Base-by-base conservation (phyloP, 2,888 invertebrate species). In the Athrips mouffetella region DNA sequence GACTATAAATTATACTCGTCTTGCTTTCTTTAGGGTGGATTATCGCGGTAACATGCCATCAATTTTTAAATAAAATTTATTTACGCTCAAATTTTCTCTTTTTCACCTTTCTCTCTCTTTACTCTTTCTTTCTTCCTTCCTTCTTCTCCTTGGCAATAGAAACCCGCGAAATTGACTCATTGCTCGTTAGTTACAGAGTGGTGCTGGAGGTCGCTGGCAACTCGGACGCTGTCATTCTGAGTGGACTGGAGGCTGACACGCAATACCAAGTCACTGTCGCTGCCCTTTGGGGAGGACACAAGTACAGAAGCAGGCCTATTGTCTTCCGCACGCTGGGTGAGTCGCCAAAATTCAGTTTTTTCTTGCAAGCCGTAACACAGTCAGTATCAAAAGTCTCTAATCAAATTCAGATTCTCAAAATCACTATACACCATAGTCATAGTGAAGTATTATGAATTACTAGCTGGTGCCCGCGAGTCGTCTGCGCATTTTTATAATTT, bases 121-220 rank as follows among this genome's bases (percentile, higher is more conserved):
- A 33, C 63, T 65, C 59, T 57, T 59, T 65, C 65, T 70, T 70
- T 73, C 72, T 70, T 75, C 65, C 67, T 58, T 61, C 63, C 60
- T 57, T 55, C 57, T 53, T 56, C 49, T 52, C 67, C 80, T 73
- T 82, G 70, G 56, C 53, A 68, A 69, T 70, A 68, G 70, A 80
- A 70, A 73, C 71, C 84, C 64, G 78, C 72, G 84, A 86, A 81
- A 86, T 90, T 91, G 90, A 91, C 90, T 90, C 88, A 90, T 86
- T 67, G 73, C 65, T 73, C 85, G 90, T 93, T 94, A 96, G 96
- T 95, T 96, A 95, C 95, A 96, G 96, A 92, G 95, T 96, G 91
- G 95, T 96, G 89, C 91, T 94, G 90, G 93, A 95, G 81, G 95
- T 96, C 79, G 96, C 96, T 65, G 95, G 96, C 62, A 96, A 95